Conservation (phyloP, 2,797 vertebrate species). For the Thalassophryne amazonica region DNA sequence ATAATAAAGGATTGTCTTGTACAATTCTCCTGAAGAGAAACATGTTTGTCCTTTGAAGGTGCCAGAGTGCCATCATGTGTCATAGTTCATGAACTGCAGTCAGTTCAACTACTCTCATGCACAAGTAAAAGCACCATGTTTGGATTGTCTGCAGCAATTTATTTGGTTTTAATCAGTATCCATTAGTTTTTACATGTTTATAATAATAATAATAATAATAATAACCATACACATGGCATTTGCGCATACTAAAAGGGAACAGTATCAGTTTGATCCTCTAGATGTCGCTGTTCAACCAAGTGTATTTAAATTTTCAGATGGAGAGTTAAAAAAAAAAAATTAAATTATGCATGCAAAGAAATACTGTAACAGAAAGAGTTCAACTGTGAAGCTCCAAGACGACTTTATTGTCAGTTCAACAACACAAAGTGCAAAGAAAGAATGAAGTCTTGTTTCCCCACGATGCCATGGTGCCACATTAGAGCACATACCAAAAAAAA, state of each 20-base stretch:
- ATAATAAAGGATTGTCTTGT: conserved; percentile 61
- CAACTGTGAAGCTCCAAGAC: too few relatives aligned
- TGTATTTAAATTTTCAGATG: conserved; percentile 3
- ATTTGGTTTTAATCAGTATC: not conserved
- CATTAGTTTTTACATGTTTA: not conserved
- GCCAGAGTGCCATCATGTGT: conserved; percentile 64
- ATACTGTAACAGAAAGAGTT: conserved; percentile 1
- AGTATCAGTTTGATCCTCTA: conserved; percentile 43
- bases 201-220: too few relatives aligned
- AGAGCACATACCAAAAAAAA: too few relatives aligned
- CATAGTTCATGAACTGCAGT: conserved; percentile 7
- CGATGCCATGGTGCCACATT: too few relatives aligned
- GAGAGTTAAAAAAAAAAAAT: too few relatives aligned
- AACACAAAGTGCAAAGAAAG: too few relatives aligned
- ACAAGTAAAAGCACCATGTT: not conserved
- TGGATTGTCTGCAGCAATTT: not conserved
- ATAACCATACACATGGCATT: not conserved
- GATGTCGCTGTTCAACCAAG: conserved; percentile 53
- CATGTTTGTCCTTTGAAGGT: conserved; percentile 22
- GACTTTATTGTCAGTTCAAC: too few relatives aligned
- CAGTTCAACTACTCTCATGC: not conserved
- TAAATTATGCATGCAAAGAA: too few relatives aligned
- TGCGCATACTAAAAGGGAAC: not conserved
- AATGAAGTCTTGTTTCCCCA: too few relatives aligned
- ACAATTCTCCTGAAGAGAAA: not conserved